Evolutionary conservation across 2,888 invertebrate species (phyloP).

Genomic region (Drosophila meridiana): DNA sequence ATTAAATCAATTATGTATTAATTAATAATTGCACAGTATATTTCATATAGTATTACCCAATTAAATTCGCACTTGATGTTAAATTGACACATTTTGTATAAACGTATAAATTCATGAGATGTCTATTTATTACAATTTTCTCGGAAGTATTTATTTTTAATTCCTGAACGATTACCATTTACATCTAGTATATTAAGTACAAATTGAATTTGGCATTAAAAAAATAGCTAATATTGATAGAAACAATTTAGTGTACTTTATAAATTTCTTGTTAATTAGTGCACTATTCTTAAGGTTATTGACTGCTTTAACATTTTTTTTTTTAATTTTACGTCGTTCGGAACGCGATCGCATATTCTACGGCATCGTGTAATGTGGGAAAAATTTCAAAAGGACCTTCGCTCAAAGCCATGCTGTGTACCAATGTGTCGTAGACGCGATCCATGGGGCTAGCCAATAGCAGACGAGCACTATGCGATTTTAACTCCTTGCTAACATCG

Average conservation of each 20-base stretch:
- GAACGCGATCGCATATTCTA: constrained; percentile 85
- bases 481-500: constrained; percentile 86
- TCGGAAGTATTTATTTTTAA: constrained; percentile 42
- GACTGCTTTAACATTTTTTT: constrained; percentile 10
- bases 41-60: too few species aligned
- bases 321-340: constrained; percentile 72
- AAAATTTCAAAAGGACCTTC: constrained; percentile 86
- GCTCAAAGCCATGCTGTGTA: constrained; percentile 83
- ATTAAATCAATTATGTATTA: too few species aligned
- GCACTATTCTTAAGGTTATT: constrained; percentile 35
- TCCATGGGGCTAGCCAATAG: constrained; percentile 87
- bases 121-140: neutral
- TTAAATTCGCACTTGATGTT: too few species aligned
- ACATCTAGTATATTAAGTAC: constrained; percentile 62
- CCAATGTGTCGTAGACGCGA: constrained; percentile 83
- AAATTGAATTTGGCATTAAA: constrained; percentile 49
- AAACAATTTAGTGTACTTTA: too few species aligned
- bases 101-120: neutral
- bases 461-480: constrained; percentile 86
- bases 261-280: too few species aligned
- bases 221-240: constrained; percentile 35
- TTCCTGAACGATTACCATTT: neutral
- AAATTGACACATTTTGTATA: too few species aligned
- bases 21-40: too few species aligned
- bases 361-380: constrained; percentile 89